phyloP scores from a whole-genome alignment of 2,888 invertebrate genomes.

The Mesochorus sp. region DNA sequence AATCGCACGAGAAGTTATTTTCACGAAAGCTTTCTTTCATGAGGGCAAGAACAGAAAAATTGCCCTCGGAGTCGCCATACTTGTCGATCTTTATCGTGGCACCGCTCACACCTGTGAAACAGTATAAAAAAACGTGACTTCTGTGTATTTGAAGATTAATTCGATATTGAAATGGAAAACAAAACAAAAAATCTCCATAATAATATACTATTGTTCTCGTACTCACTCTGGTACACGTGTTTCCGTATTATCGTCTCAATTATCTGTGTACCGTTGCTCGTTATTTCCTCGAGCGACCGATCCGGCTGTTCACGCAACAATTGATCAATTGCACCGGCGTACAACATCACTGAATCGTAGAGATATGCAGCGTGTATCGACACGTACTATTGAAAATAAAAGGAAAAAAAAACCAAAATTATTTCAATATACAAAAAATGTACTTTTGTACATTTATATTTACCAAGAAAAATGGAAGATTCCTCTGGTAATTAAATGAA shows the following conservation, averaged over 20 bases:
- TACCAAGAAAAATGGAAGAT: background rate
- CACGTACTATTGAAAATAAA: too few relatives aligned
- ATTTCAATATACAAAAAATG: background rate
- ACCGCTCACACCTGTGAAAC: constrained; percentile 94
- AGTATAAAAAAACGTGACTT: constrained; percentile 19
- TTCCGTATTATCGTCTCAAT: constrained; percentile 93
- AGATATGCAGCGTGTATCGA: constrained; percentile 96
- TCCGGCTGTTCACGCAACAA: constrained; percentile 86
- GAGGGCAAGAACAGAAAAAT: constrained; percentile 96
- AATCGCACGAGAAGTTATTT: constrained; percentile 87
- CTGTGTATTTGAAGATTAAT: background rate
- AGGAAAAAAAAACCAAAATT: constrained; percentile 78
- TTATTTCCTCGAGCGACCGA: constrained; percentile 86
- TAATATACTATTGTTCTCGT: constrained; percentile 13
- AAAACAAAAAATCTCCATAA: background rate
- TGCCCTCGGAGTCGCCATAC: constrained; percentile 97
- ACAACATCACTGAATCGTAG: constrained; percentile 96
- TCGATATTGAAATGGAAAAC: background rate
- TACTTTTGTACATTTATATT: background rate
- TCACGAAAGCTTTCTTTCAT: constrained; percentile 84
- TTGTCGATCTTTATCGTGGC: constrained; percentile 95
- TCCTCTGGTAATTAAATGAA: background rate
- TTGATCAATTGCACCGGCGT: constrained; percentile 92
- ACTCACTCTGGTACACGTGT: constrained; percentile 93
- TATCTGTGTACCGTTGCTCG: constrained; percentile 93